A percentile compares a stretch with the other conserved stretches of the same genome.
These are phyloP conservation scores for Myocastor coypus DNA, from an alignment of 2,113 vertebrate species.

Conservation along the genomic window DNA sequence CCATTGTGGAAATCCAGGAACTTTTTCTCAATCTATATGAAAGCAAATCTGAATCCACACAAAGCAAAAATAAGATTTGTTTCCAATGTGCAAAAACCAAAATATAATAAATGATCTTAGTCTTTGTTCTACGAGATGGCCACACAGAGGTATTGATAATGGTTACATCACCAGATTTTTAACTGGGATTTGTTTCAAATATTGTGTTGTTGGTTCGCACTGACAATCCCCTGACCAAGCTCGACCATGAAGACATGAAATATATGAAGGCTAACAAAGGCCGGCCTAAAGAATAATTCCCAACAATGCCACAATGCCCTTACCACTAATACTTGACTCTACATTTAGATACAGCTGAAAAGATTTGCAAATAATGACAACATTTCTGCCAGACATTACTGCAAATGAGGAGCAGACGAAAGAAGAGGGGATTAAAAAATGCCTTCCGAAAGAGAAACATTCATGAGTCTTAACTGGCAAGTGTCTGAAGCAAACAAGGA, in stretches of 20 bases:
- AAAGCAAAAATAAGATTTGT: not conserved
- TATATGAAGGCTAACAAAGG: slow-evolving; percentile 92
- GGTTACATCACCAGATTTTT: slow-evolving; percentile 83
- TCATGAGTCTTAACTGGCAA: slow-evolving; percentile 75
- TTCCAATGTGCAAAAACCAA: not conserved
- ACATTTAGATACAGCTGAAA: not conserved
- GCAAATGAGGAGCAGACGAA: slow-evolving; percentile 61
- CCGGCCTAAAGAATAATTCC: slow-evolving; percentile 68
- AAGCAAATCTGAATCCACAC: slow-evolving; percentile 12
- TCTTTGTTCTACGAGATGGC: slow-evolving; percentile 84
- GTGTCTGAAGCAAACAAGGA: slow-evolving; percentile 80
- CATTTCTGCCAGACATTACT: slow-evolving; percentile 50
- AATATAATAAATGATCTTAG: slow-evolving; percentile 58
- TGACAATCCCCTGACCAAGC: slow-evolving; percentile 81
- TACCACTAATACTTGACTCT: slow-evolving; percentile 2
- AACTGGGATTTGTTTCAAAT: slow-evolving; percentile 74
- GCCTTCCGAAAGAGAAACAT: slow-evolving; percentile 68
- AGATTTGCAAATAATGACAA: slow-evolving; percentile 40
- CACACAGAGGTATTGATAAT: slow-evolving; percentile 81
- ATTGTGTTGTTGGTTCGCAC: slow-evolving; percentile 78
- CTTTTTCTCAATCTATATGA: slow-evolving; percentile 23
- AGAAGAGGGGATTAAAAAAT: not conserved
- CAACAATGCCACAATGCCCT: not conserved
- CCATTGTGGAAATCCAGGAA: slow-evolving; percentile 28
- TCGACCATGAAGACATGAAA: slow-evolving; percentile 87